Evolutionary conservation across 2,113 vertebrate species (phyloP).

Genomic region (Melierax canorus): DNA sequence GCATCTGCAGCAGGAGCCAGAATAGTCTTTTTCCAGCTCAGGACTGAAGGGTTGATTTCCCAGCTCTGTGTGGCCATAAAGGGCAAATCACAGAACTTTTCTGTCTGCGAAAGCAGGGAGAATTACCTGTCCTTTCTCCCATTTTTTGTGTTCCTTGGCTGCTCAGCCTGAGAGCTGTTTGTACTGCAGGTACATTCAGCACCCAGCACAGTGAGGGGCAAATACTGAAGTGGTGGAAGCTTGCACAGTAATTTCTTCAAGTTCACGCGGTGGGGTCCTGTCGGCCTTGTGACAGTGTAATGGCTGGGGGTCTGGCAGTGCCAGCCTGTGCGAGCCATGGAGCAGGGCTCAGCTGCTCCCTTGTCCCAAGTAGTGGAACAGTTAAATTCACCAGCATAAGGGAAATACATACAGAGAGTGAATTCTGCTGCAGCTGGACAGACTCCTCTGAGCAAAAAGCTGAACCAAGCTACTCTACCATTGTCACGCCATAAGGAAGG

Average conservation of each 20-base stretch:
- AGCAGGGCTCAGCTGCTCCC: background rate
- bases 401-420: background rate
- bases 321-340: background rate
- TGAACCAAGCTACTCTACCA: background rate
- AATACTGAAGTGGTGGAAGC: background rate
- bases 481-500: background rate
- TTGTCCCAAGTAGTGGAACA: background rate
- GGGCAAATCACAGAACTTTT: background rate
- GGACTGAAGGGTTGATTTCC: background rate
- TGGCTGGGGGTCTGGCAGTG: background rate
- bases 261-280: background rate
- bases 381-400: background rate
- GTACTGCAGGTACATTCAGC: background rate
- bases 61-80: background rate
- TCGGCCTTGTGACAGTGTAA: fast-evolving
- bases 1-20: background rate
- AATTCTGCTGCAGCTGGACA: background rate
- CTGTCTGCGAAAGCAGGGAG: background rate
- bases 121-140: background rate
- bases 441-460: background rate
- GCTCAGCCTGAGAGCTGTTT: background rate
- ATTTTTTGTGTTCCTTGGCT: background rate
- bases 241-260: background rate
- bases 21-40: background rate
- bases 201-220: background rate